Conservation (phyloP, 2,797 vertebrate species). For the Ambastaia sidthimunki region DNA sequence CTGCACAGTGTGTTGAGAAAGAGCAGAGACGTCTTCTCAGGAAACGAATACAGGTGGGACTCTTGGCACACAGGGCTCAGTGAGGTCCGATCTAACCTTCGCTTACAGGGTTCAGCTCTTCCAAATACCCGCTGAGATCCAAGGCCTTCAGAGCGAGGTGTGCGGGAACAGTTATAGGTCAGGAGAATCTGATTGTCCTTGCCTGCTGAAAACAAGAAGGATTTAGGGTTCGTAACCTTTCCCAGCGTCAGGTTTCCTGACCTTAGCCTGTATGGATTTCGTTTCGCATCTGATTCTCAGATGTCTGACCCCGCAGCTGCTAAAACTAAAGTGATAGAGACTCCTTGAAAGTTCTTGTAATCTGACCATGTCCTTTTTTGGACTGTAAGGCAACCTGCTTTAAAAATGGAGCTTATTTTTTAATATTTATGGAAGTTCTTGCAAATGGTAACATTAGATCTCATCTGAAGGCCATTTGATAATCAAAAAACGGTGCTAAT, state of each 20-base stretch:
- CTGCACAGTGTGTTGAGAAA: slow-evolving; percentile 39
- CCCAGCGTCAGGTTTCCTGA: slow-evolving; percentile 17
- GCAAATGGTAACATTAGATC: slow-evolving; percentile 24
- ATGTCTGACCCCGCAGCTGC: slow-evolving; percentile 1
- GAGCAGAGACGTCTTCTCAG: slow-evolving; percentile 36
- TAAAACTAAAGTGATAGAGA: slow-evolving; percentile 22
- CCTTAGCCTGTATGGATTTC: slow-evolving; percentile 19
- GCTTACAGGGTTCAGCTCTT: slow-evolving; percentile 55
- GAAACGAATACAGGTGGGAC: slow-evolving; percentile 62
- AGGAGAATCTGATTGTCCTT: slow-evolving; percentile 38
- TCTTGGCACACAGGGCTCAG: slow-evolving; percentile 60
- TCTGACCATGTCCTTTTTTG: neutral
- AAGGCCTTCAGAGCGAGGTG: slow-evolving; percentile 45
- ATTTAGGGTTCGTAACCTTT: slow-evolving; percentile 42
- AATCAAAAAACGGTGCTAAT: slow-evolving; percentile 43
- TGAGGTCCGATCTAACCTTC: slow-evolving; percentile 65
- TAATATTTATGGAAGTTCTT: slow-evolving; percentile 23
- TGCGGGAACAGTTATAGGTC: slow-evolving; percentile 46
- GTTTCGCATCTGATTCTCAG: neutral
- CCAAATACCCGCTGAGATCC: slow-evolving; percentile 49
- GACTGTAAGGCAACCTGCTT: slow-evolving; percentile 3
- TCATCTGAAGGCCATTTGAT: slow-evolving; percentile 41
- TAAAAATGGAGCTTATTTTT: neutral
- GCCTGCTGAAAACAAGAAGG: slow-evolving; percentile 39
- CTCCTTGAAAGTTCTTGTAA: neutral